These are phyloP conservation scores for Fukomys damarensis DNA, from an alignment of 2,113 vertebrate genomes.

Conservation along the genomic window DNA sequence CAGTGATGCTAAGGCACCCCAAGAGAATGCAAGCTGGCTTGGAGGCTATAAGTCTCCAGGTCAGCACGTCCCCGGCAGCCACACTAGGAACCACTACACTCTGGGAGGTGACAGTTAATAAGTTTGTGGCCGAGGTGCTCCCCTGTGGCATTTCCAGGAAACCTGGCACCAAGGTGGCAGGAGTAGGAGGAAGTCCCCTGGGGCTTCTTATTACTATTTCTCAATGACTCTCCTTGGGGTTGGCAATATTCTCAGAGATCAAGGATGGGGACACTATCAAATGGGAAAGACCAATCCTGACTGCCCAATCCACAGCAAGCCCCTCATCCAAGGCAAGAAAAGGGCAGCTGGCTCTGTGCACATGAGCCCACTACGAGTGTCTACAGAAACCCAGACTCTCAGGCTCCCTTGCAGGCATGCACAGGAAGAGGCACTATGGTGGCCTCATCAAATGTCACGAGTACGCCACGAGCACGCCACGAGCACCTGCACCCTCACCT, in stretches of 20 bases:
- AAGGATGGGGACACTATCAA: not conserved
- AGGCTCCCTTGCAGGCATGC: not conserved
- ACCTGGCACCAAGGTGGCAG: conserved; percentile 49
- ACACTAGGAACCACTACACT: fast-evolving
- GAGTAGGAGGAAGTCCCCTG: conserved; percentile 54
- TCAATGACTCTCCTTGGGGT: conserved; percentile 52
- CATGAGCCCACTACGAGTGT: fast-evolving
- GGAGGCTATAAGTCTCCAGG: not conserved
- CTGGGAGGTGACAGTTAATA: not conserved
- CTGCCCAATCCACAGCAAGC: not conserved
- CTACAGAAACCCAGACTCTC: not conserved
- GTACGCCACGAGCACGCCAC: fast-evolving
- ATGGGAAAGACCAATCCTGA: not conserved
- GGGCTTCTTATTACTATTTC: conserved; percentile 65
- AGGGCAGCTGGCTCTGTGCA: fast-evolving
- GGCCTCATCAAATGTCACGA: not conserved
- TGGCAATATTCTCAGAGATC: not conserved
- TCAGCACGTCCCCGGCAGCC: not conserved
- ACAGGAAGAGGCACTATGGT: not conserved
- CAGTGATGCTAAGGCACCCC: not conserved
- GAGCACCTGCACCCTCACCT: not conserved
- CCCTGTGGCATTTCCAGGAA: conserved; percentile 64
- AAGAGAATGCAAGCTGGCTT: not conserved
- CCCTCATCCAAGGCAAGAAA: not conserved
- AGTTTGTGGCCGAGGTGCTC: not conserved